phyloP scores from a whole-genome alignment of 2,888 invertebrate genomes.

The Melieria omissa region DNA sequence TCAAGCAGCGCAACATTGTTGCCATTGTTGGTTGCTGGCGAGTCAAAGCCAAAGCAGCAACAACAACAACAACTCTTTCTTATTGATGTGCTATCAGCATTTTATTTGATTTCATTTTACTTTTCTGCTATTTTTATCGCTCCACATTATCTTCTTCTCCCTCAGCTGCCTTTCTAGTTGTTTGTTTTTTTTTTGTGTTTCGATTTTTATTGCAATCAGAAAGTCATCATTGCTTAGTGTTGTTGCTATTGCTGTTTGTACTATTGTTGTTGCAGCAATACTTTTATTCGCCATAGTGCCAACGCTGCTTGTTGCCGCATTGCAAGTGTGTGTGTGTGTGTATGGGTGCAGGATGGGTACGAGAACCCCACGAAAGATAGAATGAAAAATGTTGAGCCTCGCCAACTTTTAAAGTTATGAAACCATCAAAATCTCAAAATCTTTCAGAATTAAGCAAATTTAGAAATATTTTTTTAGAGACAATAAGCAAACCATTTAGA shows the following conservation, averaged over 20 bases:
- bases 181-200: neutral
- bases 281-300: neutral
- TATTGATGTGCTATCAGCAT: neutral
- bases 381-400: no score
- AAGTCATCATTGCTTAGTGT: neutral
- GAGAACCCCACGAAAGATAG: no score
- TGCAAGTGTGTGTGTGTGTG: neutral
- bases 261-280: neutral
- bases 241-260: neutral
- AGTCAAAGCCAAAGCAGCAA: neutral
- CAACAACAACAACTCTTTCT: conserved; percentile 1
- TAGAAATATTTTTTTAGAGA: no score
- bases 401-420: no score
- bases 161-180: neutral
- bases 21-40: neutral
- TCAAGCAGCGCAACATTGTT: neutral
- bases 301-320: neutral
- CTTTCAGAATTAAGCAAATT: no score
- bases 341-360: neutral
- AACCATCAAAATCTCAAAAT: no score
- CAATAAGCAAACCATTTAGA: no score
- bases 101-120: neutral
- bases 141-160: no score
- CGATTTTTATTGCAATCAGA: neutral
- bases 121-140: no score